Conservation (phyloP, 2,113 vertebrate species). For the Solenodon paradoxus region DNA sequence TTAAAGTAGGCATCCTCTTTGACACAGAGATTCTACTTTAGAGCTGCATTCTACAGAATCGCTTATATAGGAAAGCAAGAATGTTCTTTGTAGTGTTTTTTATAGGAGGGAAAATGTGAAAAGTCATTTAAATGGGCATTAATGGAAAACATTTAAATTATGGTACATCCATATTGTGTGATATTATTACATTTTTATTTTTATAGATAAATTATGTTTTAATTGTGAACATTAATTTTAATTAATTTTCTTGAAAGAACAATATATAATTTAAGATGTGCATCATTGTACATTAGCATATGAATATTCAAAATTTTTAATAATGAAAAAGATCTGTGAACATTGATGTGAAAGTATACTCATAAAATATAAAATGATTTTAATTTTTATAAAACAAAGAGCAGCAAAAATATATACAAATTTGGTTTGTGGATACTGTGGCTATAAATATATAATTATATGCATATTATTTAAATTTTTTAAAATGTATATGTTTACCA, state of each 20-base stretch:
- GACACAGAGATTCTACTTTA: background rate
- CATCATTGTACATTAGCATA: too few relatives aligned
- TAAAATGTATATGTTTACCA: background rate
- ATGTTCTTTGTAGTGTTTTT: background rate
- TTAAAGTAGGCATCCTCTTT: background rate
- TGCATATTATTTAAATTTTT: background rate
- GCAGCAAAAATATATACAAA: background rate
- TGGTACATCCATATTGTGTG: background rate
- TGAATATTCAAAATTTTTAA: too few relatives aligned
- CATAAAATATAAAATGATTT: background rate
- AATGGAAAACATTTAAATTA: background rate
- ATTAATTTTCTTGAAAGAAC: too few relatives aligned
- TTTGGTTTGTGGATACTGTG: too few relatives aligned
- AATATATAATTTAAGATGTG: too few relatives aligned
- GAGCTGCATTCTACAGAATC: background rate
- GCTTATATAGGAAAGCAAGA: constrained; percentile 19
- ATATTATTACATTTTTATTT: background rate
- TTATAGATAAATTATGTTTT: too few relatives aligned
- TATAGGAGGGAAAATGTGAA: constrained; percentile 7
- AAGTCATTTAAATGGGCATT: background rate
- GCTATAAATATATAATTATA: background rate
- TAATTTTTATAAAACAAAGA: background rate
- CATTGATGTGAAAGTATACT: background rate
- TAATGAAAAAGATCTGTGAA: background rate
- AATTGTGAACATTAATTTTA: too few relatives aligned